Evolutionary conservation across 2,797 vertebrate species (phyloP).

Genomic region (Bryconaethiops microstoma): DNA sequence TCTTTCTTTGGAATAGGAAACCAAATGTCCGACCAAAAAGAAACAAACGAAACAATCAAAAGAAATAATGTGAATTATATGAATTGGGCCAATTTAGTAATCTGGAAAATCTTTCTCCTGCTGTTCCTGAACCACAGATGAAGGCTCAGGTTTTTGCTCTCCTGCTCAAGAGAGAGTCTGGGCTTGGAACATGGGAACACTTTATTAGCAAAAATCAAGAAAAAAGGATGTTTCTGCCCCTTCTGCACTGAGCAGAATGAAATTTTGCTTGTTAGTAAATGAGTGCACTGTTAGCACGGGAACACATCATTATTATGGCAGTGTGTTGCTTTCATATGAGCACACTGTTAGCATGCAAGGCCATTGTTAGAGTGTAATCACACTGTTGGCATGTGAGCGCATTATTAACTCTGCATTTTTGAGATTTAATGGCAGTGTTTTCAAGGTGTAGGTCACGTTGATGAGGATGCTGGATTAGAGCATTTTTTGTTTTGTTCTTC

Average conservation of each 20-base stretch:
- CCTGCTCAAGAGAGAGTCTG: slow-evolving; percentile 67
- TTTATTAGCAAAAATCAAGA: neutral
- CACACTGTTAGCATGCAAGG: neutral
- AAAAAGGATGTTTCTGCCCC: neutral
- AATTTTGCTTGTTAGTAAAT: neutral
- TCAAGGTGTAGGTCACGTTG: too few species aligned
- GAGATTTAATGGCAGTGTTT: too few species aligned
- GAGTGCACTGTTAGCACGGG: neutral
- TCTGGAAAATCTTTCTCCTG: slow-evolving; percentile 24
- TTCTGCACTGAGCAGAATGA: neutral
- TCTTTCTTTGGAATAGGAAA: slow-evolving; percentile 68
- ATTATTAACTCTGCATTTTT: neutral
- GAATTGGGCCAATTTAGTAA: neutral
- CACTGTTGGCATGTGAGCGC: neutral
- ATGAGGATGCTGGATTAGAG: too few species aligned
- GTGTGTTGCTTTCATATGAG: neutral
- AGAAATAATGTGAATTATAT: neutral
- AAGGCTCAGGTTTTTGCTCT: slow-evolving; percentile 64
- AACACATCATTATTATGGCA: neutral
- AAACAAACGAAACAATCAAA: neutral
- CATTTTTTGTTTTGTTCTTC: too few species aligned
- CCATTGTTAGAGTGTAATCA: neutral
- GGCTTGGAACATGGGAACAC: neutral
- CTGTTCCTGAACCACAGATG: slow-evolving; percentile 51
- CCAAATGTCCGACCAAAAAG: slow-evolving; percentile 55